Evolutionary conservation across 2,113 vertebrate species (phyloP), one percentile per base, ranked within the genome.

Genomic region (Grantiella picta): DNA sequence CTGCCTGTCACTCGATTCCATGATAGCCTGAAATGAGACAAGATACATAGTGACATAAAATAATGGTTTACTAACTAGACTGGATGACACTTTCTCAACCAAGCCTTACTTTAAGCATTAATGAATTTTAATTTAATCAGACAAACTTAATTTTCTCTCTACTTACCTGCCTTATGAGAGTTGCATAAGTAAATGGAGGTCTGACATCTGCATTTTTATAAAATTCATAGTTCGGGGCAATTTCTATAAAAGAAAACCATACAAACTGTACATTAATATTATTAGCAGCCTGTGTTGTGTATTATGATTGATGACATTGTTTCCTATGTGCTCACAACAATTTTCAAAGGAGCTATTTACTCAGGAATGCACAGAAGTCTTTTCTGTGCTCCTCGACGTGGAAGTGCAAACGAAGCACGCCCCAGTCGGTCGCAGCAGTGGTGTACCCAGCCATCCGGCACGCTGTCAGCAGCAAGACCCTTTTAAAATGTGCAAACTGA

Each of bases 121-220:
- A 99, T 98, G 98, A 98, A 98, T 99, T 98, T 98, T 98, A 98
- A 99, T 99, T 98, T 99, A 98, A 99, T 99, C 98, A 98, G 97
- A 97, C 97, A 98, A 98, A 98, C 98, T 98, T 99, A 97, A 98
- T 99, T 99, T 98, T 98, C 98, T 97, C 98, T 98, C 96, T 97
- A 98, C 99, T 99, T 98, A 99, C 99, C 99, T 99, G 99, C 98
- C 99, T 99, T 98, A 99, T 99, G 98, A 99, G 99, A 98, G 99
- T 99, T 99, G 99, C 99, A 98, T 99, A 99, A 98, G 99, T 99
- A 98, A 99, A 99, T 82, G 99, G 99, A 97, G 99, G 99, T 97
- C 99, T 99, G 98, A 99, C 99, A 98, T 99, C 99, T 97, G 99
- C 99, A 94, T 99, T 99, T 98, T 99, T 99, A 99, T 99, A 99